These are phyloP conservation scores for Meghimatium bilineatum DNA, from an alignment of 2,888 invertebrate species.

Conservation along the genomic window DNA sequence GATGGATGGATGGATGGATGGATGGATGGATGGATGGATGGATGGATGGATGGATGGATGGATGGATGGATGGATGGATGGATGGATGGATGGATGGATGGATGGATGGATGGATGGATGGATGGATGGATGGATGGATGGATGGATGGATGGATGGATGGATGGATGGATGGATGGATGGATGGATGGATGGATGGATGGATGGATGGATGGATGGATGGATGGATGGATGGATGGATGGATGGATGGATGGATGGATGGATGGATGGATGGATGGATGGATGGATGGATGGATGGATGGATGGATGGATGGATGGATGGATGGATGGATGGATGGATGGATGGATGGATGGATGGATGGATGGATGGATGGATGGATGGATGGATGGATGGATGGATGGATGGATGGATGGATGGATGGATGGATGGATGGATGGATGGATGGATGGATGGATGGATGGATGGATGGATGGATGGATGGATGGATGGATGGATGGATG, in stretches of 20 bases:
- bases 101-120: constrained; percentile 11
- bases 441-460: neutral
- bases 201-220: neutral
- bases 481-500: neutral
- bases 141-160: neutral
- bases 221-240: constrained; percentile 9
- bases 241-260: constrained; percentile 11
- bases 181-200: neutral
- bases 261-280: neutral
- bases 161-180: neutral
- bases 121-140: neutral
- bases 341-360: neutral
- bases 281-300: neutral
- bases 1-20: neutral
- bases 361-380: constrained; percentile 11
- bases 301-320: neutral
- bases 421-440: neutral
- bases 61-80: constrained; percentile 6
- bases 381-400: constrained; percentile 11
- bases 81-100: constrained; percentile 11
- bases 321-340: neutral
- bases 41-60: neutral
- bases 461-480: neutral
- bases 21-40: neutral
- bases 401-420: constrained; percentile 6